A percentile compares a stretch with the other conserved stretches of the same genome.
Conservation (phyloP, 1,140 invertebrate species). For the Diprion similis region DNA sequence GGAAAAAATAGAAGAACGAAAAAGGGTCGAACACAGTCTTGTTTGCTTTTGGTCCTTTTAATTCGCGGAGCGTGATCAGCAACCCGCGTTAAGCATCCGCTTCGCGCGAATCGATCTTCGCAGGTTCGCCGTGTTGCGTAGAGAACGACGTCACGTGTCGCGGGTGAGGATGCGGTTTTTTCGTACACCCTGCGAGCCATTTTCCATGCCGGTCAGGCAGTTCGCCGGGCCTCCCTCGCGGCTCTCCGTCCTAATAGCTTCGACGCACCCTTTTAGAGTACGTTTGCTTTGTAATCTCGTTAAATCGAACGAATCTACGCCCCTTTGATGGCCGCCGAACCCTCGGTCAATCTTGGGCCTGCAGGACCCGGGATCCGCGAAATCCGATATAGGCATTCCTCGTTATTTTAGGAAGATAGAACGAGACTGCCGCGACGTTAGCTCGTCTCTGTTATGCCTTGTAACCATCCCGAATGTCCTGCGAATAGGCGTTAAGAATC, state of each 20-base stretch:
- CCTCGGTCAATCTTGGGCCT: neutral
- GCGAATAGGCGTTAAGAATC: too few species aligned
- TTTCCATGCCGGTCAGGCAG: too few species aligned
- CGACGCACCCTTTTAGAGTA: slow-evolving; percentile 7
- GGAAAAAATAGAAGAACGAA: neutral
- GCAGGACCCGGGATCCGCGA: neutral
- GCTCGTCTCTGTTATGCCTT: too few species aligned
- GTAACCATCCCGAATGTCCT: too few species aligned
- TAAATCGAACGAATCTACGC: neutral
- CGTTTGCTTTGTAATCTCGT: slow-evolving; percentile 7
- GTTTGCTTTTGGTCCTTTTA: neutral
- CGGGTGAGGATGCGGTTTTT: too few species aligned
- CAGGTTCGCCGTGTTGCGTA: too few species aligned
- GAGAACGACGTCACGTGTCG: too few species aligned
- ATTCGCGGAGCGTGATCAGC: neutral
- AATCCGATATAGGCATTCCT: neutral
- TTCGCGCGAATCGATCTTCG: too few species aligned
- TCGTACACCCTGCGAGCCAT: too few species aligned
- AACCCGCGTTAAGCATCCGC: too few species aligned
- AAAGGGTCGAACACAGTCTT: neutral
- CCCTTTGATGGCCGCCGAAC: neutral
- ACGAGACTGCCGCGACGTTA: neutral
- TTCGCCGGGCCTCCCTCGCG: too few species aligned
- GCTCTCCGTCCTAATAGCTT: neutral
- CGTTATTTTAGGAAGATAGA: neutral